Conservation (phyloP, 2,888 invertebrate species). For the Hypolimnas misippus region DNA sequence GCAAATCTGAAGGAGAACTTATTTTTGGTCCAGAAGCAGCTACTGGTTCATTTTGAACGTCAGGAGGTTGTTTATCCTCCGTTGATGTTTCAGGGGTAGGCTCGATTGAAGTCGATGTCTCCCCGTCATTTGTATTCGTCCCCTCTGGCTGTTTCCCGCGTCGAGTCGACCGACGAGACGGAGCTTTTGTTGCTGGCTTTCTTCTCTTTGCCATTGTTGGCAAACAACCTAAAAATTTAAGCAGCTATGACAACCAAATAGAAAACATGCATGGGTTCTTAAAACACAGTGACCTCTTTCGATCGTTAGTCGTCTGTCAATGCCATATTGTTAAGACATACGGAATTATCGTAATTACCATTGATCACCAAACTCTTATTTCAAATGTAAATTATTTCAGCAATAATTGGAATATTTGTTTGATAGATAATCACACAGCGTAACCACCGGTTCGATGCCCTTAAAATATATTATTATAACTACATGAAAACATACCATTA, state of each 20-base stretch:
- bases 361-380: not conserved
- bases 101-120: conserved; percentile 55
- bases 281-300: conserved; percentile 68
- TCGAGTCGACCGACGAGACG: conserved; percentile 66
- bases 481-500: conserved; percentile 60
- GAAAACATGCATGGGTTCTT: conserved; percentile 40
- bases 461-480: conserved; percentile 33
- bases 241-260: conserved; percentile 43
- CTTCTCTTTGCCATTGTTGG: conserved; percentile 74
- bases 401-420: conserved; percentile 16
- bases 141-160: conserved; percentile 66
- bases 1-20: conserved; percentile 46
- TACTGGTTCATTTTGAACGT: conserved; percentile 39
- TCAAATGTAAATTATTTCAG: conserved; percentile 8
- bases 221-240: conserved; percentile 58
- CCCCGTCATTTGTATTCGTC: conserved; percentile 53
- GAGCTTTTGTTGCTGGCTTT: conserved; percentile 66
- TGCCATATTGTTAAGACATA: conserved; percentile 60
- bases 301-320: conserved; percentile 62
- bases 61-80: conserved; percentile 45
- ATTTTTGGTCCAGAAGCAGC: conserved; percentile 33
- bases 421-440: conserved; percentile 43
- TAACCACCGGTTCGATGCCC: conserved; percentile 65
- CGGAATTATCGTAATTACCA: conserved; percentile 10
- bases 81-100: conserved; percentile 43